phyloP scores from a whole-genome alignment of 2,113 vertebrate genomes.

The Tyto alba region DNA sequence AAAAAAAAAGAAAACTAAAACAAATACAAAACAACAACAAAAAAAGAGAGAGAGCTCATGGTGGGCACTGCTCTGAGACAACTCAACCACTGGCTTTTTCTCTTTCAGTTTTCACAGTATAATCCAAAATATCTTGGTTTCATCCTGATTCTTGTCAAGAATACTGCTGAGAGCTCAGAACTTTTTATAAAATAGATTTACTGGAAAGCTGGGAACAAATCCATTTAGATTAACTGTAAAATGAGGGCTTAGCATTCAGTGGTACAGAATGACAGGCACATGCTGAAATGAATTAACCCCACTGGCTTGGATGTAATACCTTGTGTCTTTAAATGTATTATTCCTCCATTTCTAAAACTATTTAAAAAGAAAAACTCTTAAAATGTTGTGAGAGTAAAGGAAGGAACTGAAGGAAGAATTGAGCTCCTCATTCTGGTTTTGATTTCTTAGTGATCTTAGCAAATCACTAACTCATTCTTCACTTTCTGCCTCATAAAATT shows the following conservation, averaged over 20 bases:
- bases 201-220: neutral
- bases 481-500: slow-evolving; percentile 46
- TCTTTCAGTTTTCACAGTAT: neutral
- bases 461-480: slow-evolving; percentile 59
- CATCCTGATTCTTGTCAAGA: neutral
- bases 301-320: slow-evolving; percentile 15
- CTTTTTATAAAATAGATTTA: slow-evolving; percentile 24
- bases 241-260: slow-evolving; percentile 13
- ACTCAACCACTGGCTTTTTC: neutral
- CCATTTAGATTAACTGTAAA: slow-evolving; percentile 50
- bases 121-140: neutral
- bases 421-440: slow-evolving; percentile 23
- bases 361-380: slow-evolving; percentile 18
- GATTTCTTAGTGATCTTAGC: slow-evolving; percentile 47
- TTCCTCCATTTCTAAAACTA: slow-evolving; percentile 8
- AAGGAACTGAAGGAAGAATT: slow-evolving; percentile 1
- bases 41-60: neutral
- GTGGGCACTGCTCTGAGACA: neutral
- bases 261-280: slow-evolving; percentile 18
- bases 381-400: neutral
- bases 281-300: slow-evolving; percentile 46
- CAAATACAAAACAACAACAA: neutral
- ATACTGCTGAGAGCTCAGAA: slow-evolving; percentile 22
- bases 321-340: slow-evolving; percentile 13
- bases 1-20: neutral